Base-by-base conservation (phyloP, 2,797 vertebrate genomes). In the Lepilemur ruficaudatus region DNA sequence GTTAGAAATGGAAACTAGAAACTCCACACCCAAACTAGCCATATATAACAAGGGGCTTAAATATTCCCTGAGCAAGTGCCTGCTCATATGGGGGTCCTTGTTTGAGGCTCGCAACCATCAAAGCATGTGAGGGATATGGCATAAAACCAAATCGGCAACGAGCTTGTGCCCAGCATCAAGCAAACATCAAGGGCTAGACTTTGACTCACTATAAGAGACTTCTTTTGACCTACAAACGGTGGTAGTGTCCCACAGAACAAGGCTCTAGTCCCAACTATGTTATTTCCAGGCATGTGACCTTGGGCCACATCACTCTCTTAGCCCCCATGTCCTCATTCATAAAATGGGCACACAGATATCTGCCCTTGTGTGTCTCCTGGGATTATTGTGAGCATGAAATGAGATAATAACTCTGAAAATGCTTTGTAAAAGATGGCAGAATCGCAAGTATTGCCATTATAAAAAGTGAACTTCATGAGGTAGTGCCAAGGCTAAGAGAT, bases 1-100 rank as follows among this genome's bases (percentile, higher is more conserved):
- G 65, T 89, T 83, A 91, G 75, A 96, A 96, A 94, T 82, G 91
- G 50, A 97, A 97, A 92, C 59, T 35, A 91, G 59, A 90, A 95
- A 83, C 46, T 72, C 43, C 76, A 85, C 30, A 55, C 41, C 18
- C 76, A 41, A 38, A 38, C 48, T 43, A 55, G 23, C 10, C 38
- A 46, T 57, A 50, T 35, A 76, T 30, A 18, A 73, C 61, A 85
- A 93, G n/a, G 61, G 67, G 81, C 41, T 81, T 63, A 85, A 67
- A 57, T 41, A 87, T 83, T 84, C 35, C 20, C 79, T 72, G 38
- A 84, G 23, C 35, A 73, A 89, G 57, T 2, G 69, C 38, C 84
- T 73, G 23, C 61, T 97, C 59, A 57, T 23, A 67, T 43, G 23
- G 38, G 35, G 67, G 50, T 76, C 80, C 38, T 91, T 67, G 80